Evolutionary conservation across 2,888 invertebrate species (phyloP).

Genomic region (Pandemis cinnamomeana): DNA sequence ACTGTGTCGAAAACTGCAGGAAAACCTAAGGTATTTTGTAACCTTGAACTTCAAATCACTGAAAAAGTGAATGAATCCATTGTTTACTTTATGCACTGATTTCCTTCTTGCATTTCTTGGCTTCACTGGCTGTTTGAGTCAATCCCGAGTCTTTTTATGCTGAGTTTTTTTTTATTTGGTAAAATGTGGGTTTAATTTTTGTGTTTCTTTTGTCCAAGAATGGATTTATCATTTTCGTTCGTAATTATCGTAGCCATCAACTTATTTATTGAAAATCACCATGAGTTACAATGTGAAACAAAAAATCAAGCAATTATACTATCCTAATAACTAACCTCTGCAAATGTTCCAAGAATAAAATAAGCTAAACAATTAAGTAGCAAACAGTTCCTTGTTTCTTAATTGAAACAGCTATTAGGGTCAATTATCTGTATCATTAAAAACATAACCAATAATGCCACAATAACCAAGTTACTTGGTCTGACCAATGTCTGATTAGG

Average conservation of each 20-base stretch:
- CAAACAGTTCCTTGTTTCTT: too few relatives aligned
- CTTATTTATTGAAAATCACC: too few relatives aligned
- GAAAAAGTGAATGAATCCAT: slow-evolving; percentile 25
- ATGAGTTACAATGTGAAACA: too few relatives aligned
- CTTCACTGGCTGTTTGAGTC: background rate
- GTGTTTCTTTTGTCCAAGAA: background rate
- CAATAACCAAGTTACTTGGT: too few relatives aligned
- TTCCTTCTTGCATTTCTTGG: background rate
- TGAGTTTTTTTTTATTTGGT: background rate
- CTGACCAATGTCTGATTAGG: too few relatives aligned
- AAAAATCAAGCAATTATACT: too few relatives aligned
- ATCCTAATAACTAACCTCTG: too few relatives aligned
- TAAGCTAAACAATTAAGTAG: too few relatives aligned
- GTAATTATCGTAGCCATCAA: background rate
- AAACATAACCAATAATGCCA: too few relatives aligned
- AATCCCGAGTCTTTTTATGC: background rate
- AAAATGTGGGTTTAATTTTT: background rate
- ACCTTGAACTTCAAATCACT: slow-evolving; percentile 39
- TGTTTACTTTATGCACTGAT: slow-evolving; percentile 21
- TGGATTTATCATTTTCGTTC: background rate
- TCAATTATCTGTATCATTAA: too few relatives aligned
- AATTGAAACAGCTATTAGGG: too few relatives aligned
- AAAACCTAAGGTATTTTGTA: slow-evolving; percentile 1
- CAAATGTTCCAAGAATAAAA: too few relatives aligned
- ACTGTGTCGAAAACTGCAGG: background rate